Conservation (phyloP, 23 tunicate genomes). For the Diplosoma virens region DNA sequence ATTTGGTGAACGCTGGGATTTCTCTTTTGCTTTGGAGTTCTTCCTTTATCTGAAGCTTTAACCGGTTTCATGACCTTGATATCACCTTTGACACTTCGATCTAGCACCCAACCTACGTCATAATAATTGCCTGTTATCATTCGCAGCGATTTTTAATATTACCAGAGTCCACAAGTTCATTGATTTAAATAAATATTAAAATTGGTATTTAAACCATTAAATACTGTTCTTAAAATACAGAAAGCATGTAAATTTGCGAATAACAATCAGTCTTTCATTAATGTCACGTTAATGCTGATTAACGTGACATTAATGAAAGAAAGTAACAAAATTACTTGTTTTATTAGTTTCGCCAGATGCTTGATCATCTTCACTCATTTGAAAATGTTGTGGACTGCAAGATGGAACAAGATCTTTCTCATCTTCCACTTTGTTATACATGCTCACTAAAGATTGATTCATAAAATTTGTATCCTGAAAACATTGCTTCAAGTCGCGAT, state of each 20-base stretch:
- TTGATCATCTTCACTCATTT: neutral
- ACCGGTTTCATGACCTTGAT: neutral
- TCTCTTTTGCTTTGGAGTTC: neutral
- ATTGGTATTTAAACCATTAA: no score
- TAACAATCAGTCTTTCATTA: no score
- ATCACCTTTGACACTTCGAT: neutral
- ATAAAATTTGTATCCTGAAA: slow-evolving; percentile 38
- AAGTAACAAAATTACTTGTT: no score
- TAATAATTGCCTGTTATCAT: no score
- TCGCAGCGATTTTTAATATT: no score
- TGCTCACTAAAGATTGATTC: slow-evolving; percentile 28
- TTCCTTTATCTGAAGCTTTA: neutral
- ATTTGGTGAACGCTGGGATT: neutral
- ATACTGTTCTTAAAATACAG: no score
- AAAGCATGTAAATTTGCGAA: no score
- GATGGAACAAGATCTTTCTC: neutral
- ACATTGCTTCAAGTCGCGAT: neutral
- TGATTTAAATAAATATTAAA: no score
- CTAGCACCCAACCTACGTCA: neutral
- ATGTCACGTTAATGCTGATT: no score
- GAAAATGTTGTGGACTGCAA: slow-evolving; percentile 20
- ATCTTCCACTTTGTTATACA: slow-evolving; percentile 33
- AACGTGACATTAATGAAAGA: no score
- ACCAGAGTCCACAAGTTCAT: no score
- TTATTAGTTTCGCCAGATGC: neutral